Conservation (phyloP, 2,797 vertebrate genomes). For the Sebastes steindachneri region DNA sequence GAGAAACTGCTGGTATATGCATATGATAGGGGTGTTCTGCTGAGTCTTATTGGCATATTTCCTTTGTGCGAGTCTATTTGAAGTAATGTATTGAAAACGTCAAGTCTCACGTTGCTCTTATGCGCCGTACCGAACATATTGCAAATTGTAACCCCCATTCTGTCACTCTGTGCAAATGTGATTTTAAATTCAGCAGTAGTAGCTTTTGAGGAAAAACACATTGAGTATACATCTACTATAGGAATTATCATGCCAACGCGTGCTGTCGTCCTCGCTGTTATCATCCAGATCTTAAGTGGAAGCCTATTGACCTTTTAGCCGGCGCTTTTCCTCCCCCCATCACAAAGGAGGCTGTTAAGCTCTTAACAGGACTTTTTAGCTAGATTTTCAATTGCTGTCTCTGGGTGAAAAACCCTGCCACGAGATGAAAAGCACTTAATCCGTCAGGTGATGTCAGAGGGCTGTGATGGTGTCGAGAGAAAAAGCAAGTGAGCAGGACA, state of each 20-base stretch:
- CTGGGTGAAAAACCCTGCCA: constrained; percentile 56
- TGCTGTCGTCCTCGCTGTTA: constrained; percentile 39
- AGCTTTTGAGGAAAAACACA: constrained; percentile 35
- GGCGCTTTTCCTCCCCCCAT: constrained; percentile 47
- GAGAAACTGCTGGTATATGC: not conserved
- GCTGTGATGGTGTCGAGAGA: constrained; percentile 54
- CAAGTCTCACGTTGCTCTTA: not conserved
- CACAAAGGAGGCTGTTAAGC: constrained; percentile 69
- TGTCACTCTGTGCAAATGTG: not conserved
- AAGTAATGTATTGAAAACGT: not conserved
- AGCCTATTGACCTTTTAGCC: constrained; percentile 71
- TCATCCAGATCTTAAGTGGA: constrained; percentile 62
- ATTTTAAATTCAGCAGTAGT: constrained; percentile 10
- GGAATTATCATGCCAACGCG: constrained; percentile 56
- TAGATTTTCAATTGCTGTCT: constrained; percentile 66
- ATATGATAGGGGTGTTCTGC: not conserved
- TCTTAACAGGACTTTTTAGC: constrained; percentile 72
- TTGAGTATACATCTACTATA: constrained; percentile 17
- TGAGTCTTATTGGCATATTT: not conserved
- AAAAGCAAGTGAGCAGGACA: constrained; percentile 30
- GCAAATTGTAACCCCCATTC: not conserved
- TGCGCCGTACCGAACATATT: not conserved
- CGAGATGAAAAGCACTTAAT: constrained; percentile 81
- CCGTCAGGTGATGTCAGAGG: constrained; percentile 77
- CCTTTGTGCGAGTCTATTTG: not conserved